phyloP scores from a whole-genome alignment of 2,888 invertebrate species.

The Xanthostigma xanthostigma region DNA sequence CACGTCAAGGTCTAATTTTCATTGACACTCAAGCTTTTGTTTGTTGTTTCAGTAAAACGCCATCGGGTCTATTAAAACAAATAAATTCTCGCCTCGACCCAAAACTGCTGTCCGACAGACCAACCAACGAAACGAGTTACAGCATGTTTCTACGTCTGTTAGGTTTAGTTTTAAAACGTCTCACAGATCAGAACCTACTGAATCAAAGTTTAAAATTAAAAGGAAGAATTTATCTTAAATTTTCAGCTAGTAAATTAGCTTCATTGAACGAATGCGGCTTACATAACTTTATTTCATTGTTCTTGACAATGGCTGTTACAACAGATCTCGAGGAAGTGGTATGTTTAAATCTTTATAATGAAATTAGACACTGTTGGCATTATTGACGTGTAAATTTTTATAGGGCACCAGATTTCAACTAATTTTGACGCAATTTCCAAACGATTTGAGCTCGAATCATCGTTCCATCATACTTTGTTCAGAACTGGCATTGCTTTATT shows the following conservation, averaged over 20 bases:
- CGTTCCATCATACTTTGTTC: constrained; percentile 25
- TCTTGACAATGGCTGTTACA: constrained; percentile 28
- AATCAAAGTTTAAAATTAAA: constrained; percentile 13
- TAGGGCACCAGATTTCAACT: constrained; percentile 25
- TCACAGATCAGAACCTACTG: constrained; percentile 8
- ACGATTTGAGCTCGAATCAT: constrained; percentile 22
- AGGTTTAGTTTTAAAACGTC: constrained; percentile 12
- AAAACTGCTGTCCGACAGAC: constrained; percentile 19
- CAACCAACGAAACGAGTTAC: constrained; percentile 18
- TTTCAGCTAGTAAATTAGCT: constrained; percentile 36
- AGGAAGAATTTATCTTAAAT: constrained; percentile 40
- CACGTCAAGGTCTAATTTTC: background rate
- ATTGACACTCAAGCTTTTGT: background rate
- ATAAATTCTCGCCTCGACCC: constrained; percentile 13
- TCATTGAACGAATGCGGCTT: constrained; percentile 37
- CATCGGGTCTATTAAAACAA: constrained; percentile 18
- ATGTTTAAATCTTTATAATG: constrained; percentile 10
- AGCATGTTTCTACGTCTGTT: constrained; percentile 14
- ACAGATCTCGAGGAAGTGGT: constrained; percentile 29
- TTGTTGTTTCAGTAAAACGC: constrained; percentile 18
- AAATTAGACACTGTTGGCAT: background rate
- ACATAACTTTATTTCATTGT: constrained; percentile 35
- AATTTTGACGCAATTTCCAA: constrained; percentile 23
- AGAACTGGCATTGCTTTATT: constrained; percentile 26
- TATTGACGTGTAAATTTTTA: constrained; percentile 5